These are phyloP conservation scores for Vulpes ferrilata DNA, from an alignment of 2,113 vertebrate species.

Conservation along the genomic window DNA sequence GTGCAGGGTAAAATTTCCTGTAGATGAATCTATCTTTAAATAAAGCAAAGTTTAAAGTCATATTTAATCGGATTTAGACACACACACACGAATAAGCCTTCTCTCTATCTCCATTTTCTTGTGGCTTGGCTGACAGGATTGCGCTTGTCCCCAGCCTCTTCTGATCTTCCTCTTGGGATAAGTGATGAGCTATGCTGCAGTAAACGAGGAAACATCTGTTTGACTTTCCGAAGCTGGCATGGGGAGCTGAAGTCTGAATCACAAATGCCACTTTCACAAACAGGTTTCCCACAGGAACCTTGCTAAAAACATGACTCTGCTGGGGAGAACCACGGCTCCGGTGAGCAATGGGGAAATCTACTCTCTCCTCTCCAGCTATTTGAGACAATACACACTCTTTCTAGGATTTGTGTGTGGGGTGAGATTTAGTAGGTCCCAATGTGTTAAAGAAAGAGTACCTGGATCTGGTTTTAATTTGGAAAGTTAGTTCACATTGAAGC, in stretches of 20 bases:
- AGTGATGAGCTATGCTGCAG: slow-evolving; percentile 68
- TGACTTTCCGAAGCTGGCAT: slow-evolving; percentile 76
- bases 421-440: slow-evolving; percentile 57
- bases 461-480: background rate
- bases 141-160: slow-evolving; percentile 63
- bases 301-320: slow-evolving; percentile 61
- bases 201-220: slow-evolving; percentile 83
- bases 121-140: slow-evolving; percentile 77
- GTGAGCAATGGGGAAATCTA: background rate
- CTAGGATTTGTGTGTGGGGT: slow-evolving; percentile 28
- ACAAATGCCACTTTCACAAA: slow-evolving; percentile 68
- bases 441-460: slow-evolving; percentile 31
- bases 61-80: slow-evolving; percentile 39
- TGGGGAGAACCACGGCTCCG: background rate
- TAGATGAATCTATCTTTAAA: slow-evolving; percentile 72
- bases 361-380: background rate
- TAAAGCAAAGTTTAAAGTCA: slow-evolving; percentile 67
- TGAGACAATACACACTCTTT: background rate
- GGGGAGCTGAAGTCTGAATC: slow-evolving; percentile 64
- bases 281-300: slow-evolving; percentile 76
- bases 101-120: slow-evolving; percentile 69
- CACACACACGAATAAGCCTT: background rate
- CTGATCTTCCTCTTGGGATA: slow-evolving; percentile 79
- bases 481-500: slow-evolving; percentile 5
- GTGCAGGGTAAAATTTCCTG: slow-evolving; percentile 53